phyloP scores from a whole-genome alignment of 2,888 invertebrate species.

The Nowickia ferox region DNA sequence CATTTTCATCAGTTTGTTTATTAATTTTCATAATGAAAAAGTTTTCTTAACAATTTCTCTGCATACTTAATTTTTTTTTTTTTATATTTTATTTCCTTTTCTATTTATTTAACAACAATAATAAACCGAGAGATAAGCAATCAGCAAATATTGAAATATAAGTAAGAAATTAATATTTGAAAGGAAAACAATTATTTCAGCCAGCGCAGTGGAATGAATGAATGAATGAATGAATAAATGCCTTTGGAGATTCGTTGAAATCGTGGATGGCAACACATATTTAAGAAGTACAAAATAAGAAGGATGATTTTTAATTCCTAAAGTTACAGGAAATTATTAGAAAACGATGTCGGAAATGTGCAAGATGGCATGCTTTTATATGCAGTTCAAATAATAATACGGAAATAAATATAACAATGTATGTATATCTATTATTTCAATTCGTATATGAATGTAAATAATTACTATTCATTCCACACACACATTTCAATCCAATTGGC shows the following conservation, averaged over 20 bases:
- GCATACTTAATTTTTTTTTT: not conserved
- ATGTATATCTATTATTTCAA: no score
- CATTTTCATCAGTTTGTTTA: conserved; percentile 73
- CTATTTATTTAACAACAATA: conserved; percentile 51
- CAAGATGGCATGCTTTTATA: no score
- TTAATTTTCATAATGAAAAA: conserved; percentile 80
- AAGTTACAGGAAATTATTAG: no score
- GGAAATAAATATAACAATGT: no score
- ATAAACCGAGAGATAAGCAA: conserved; percentile 63
- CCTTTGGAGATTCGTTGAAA: not conserved
- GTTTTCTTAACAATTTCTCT: conserved; percentile 69
- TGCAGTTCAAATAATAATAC: no score
- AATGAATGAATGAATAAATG: not conserved
- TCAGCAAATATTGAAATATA: conserved; percentile 71
- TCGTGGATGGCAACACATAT: conserved; percentile 2
- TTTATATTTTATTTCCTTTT: not conserved
- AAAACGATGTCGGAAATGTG: no score
- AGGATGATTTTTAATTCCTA: not conserved
- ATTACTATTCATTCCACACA: no score
- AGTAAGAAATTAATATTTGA: conserved; percentile 63
- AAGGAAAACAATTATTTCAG: conserved; percentile 56
- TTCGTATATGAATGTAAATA: no score
- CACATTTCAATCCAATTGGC: no score
- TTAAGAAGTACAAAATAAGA: not conserved
- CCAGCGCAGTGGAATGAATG: not conserved